A percentile compares a stretch with the other conserved stretches of the same genome.
These are phyloP conservation scores for Brienomyrus brachyistius DNA, from an alignment of 2,113 vertebrate genomes.

Conservation along the genomic window DNA sequence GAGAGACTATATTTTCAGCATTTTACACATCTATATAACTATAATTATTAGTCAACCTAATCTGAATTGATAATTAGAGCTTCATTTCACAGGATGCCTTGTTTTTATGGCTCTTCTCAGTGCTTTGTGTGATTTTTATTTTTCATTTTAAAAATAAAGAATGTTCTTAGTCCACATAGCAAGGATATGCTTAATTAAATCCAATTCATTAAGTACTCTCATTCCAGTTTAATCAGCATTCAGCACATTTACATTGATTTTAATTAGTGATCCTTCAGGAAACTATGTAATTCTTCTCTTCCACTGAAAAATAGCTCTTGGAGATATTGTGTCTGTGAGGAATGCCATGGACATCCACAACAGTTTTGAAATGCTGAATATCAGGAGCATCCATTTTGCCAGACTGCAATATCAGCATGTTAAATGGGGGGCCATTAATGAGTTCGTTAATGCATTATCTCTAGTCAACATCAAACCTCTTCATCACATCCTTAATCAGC, in stretches of 20 bases:
- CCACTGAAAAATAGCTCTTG: slow-evolving; percentile 6
- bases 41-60: neutral
- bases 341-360: neutral
- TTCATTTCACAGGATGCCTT: neutral
- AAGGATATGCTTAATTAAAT: slow-evolving; percentile 33
- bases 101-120: neutral
- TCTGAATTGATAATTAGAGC: neutral
- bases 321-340: neutral
- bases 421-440: neutral
- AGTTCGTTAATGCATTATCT: neutral
- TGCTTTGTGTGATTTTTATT: neutral
- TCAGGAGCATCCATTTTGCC: neutral
- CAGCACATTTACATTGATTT: slow-evolving; percentile 37
- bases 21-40: neutral
- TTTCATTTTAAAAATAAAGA: neutral
- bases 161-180: slow-evolving; percentile 12
- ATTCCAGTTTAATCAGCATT: slow-evolving; percentile 35
- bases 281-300: slow-evolving; percentile 25
- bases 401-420: neutral
- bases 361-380: neutral
- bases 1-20: neutral
- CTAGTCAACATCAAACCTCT: neutral
- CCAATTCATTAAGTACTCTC: slow-evolving; percentile 25
- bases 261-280: slow-evolving; percentile 36
- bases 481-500: neutral